Conservation (phyloP, 2,888 invertebrate species). For the Caradrina kadenii region DNA sequence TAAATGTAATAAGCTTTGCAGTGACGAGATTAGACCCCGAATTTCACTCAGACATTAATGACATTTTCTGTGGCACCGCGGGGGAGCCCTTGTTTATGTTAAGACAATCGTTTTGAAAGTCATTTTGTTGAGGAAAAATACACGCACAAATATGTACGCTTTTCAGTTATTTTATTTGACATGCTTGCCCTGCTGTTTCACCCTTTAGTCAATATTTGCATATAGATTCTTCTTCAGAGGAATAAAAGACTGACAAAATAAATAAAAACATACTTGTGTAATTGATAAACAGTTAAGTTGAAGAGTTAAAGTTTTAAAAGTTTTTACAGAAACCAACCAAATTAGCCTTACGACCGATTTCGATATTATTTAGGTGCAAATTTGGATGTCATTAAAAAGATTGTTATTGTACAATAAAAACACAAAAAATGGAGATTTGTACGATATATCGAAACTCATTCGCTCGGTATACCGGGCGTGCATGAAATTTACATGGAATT, state of each 20-base stretch:
- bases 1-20: constrained; percentile 90
- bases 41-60: constrained; percentile 90
- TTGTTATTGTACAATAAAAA: constrained; percentile 61
- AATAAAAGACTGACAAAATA: too few relatives aligned
- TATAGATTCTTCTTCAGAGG: background rate
- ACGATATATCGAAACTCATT: constrained; percentile 86
- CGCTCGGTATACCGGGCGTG: constrained; percentile 78
- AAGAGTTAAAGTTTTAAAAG: background rate
- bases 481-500: constrained; percentile 90
- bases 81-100: constrained; percentile 82
- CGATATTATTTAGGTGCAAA: constrained; percentile 44
- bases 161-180: background rate
- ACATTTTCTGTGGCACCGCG: constrained; percentile 88
- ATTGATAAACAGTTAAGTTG: too few relatives aligned
- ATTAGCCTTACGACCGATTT: constrained; percentile 21
- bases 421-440: constrained; percentile 78
- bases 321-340: background rate
- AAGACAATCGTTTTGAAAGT: constrained; percentile 89
- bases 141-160: constrained; percentile 26
- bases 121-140: constrained; percentile 85
- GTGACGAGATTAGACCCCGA: constrained; percentile 90
- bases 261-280: too few relatives aligned
- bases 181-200: background rate
- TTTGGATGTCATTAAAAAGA: constrained; percentile 66
- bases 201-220: background rate